Conservation (phyloP, 2,888 invertebrate genomes). For the Patella caerulea region DNA sequence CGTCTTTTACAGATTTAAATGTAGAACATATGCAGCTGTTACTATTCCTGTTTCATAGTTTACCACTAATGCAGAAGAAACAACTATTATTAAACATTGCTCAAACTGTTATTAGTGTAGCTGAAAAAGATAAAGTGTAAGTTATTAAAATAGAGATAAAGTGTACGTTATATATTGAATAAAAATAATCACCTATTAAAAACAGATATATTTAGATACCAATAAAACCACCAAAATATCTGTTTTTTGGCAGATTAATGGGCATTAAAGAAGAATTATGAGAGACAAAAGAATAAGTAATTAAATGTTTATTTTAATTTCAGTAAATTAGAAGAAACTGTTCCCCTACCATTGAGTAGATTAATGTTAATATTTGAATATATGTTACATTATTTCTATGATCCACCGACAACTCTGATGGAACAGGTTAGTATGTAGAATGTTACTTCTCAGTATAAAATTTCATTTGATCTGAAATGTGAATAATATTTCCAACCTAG, state of each 20-base stretch:
- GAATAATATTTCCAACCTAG: too few relatives aligned
- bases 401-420: constrained; percentile 78
- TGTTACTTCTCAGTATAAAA: too few relatives aligned
- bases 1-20: constrained; percentile 81
- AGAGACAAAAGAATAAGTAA: too few relatives aligned
- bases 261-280: too few relatives aligned
- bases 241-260: too few relatives aligned
- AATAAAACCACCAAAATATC: too few relatives aligned
- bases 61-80: constrained; percentile 97
- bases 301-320: constrained; percentile 20
- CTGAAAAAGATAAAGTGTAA: constrained; percentile 53
- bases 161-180: neutral
- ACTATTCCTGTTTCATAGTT: constrained; percentile 92
- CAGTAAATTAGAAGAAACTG: constrained; percentile 54
- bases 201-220: neutral
- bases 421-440: constrained; percentile 58
- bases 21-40: constrained; percentile 95
- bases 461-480: too few relatives aligned
- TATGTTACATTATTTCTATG: constrained; percentile 94
- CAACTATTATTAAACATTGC: constrained; percentile 81
- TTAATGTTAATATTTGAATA: constrained; percentile 91
- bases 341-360: constrained; percentile 74
- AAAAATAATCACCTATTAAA: neutral
- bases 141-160: constrained; percentile 3
- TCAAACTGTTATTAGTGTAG: constrained; percentile 61